Base-by-base conservation (phyloP, 2,113 vertebrate species). In the Eurystomus gularis region DNA sequence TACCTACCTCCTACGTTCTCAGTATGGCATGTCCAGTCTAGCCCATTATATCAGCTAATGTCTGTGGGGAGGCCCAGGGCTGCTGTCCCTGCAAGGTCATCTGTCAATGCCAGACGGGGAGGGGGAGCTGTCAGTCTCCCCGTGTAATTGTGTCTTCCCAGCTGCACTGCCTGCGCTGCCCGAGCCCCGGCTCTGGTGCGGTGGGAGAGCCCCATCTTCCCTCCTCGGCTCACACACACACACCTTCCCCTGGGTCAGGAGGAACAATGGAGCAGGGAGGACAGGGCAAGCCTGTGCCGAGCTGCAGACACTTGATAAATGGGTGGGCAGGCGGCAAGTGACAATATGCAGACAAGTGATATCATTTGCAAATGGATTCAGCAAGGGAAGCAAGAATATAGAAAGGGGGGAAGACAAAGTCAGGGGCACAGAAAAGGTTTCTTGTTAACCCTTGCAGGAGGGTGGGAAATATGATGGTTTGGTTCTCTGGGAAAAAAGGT, bases 271-370 rank as follows among this genome's bases (percentile, higher is more conserved):
- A 98, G 97, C 97, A 97, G 98, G 98, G 98, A 98, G 98, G 98
- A 98, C 96, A 96, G 97, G 96, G 97, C 95, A 83, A 98, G 98
- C 88, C 93, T 92, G 95, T 71, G 82, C 97, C 58, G 94, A 83
- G 94, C 96, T 93, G 96, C 97, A 95, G 98, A 98, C 98, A 98
- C 97, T 98, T 99, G 99, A 99, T 99, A 98, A 99, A 99, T 99
- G 98, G 98, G 97, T 97, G 93, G 97, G 98, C 98, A 97, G 98
- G 93, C 98, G 93, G 98, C 97, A 90, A 97, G 98, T 99, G 98
- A 99, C 98, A 99, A 98, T 99, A 99, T 99, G 98, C 98, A 98
- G 98, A 99, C 98, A 98, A 98, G 98, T 98, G 98, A 98, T 98
- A 98, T 98, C 98, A 98, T 98, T 99, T 99, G 98, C 98, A 99